Evolutionary conservation across 53 echinoderm and acorn worm genomes (phyloP).

Genomic region (Crossaster papposus): DNA sequence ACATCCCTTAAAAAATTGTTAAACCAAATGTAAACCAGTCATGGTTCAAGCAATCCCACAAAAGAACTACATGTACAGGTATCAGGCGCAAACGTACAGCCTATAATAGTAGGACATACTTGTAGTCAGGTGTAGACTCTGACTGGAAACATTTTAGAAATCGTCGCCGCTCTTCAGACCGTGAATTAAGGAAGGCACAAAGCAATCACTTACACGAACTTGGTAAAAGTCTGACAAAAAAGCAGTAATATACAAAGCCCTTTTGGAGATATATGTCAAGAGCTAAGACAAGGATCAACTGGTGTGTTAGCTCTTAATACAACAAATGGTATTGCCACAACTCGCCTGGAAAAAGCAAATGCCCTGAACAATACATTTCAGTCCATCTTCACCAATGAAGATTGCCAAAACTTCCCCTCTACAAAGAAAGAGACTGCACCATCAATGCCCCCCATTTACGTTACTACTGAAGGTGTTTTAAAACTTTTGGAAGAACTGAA

Average conservation of each 20-base stretch:
- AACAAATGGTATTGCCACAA: not conserved
- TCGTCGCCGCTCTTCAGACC: conserved; percentile 10
- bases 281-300: conserved; percentile 39
- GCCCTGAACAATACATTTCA: conserved; percentile 33
- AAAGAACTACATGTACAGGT: not conserved
- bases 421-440: too few species aligned
- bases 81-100: conserved; percentile 35
- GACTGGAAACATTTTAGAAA: conserved; percentile 32
- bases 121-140: not conserved
- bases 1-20: conserved; percentile 28
- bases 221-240: conserved; percentile 49
- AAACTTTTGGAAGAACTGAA: too few species aligned
- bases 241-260: conserved; percentile 45
- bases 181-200: conserved; percentile 35
- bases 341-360: conserved; percentile 33
- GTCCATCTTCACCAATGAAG: conserved; percentile 35
- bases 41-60: conserved; percentile 46
- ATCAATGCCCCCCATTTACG: not conserved
- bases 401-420: conserved; percentile 6
- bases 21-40: conserved; percentile 15
- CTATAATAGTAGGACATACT: conserved; percentile 56
- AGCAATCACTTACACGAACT: conserved; percentile 13
- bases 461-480: not conserved
- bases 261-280: conserved; percentile 62
- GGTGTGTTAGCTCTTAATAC: conserved; percentile 37